Base-by-base conservation (phyloP, 2,113 vertebrate genomes). In the Pelecanus crispus region DNA sequence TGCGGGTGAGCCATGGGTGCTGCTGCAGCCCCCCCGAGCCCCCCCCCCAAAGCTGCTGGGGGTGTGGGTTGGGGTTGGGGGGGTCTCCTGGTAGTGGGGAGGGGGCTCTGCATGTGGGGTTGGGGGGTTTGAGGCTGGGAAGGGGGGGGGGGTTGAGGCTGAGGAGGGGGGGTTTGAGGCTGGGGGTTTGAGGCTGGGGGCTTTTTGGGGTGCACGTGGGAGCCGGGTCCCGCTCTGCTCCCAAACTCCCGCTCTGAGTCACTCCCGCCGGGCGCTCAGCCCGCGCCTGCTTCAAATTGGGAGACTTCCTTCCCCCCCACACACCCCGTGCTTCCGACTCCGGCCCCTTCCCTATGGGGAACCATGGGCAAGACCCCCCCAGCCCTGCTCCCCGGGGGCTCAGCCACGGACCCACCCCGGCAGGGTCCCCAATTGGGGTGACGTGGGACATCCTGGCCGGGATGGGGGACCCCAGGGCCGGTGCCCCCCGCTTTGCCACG, bases 1-100 rank as follows among this genome's bases (percentile, higher is more conserved):
- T 97, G 98, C 98, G 88, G 99, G 99, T 99, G 88, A 98, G 98
- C 53, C 38, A 25, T 21, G 67, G 58, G 32, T 13, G 56, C 14
- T 17, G 42, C 50, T 22, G 49, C 14, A 7, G 7, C 7, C 19
- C n/a, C 19, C 18, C 26, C 32, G 7, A 16, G 13, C 50, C 50
- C 50, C 40, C 25, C 50, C 50, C 50, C 40, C 40, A 40, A 12
- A 10, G 14, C 14, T 25, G 7, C 50, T 26, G 50, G 50, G 11
- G 53, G 29, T 18, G 53, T 17, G 53, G 29, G 15, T 29, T 53
- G 29, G 17, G 10, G 28, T 5, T 9, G 53, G 50, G 50, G 25
- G 44, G 44, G 50, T 28, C 50, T 52, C 22, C 22, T 50, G 49
- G 49, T 22, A 13, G 49, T 13, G 49, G 49, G 42, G 42, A 6